phyloP scores from a whole-genome alignment of 1,140 invertebrate genomes.

The Cydia splendana region DNA sequence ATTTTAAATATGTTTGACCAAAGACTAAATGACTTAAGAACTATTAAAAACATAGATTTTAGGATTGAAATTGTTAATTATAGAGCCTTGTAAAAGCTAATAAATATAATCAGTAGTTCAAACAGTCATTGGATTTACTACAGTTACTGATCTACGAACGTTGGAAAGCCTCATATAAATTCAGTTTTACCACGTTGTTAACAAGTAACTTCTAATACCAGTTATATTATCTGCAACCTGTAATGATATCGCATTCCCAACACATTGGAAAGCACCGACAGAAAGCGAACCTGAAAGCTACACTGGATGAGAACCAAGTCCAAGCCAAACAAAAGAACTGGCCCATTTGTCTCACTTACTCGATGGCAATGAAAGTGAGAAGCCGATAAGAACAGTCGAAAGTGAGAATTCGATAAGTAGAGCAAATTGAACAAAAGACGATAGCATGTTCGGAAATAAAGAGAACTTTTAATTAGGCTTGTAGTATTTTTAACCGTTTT shows the following conservation, averaged over 20 bases:
- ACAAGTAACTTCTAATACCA: not conserved
- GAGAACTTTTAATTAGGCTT: not conserved
- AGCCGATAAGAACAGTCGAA: not conserved
- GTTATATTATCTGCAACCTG: slow-evolving; percentile 14
- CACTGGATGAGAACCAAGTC: slow-evolving; percentile 7
- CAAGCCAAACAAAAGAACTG: slow-evolving; percentile 2
- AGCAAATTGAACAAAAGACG: not conserved
- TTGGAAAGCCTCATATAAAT: not conserved
- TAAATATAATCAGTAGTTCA: too few relatives aligned
- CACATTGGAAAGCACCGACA: not conserved
- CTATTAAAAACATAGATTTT: too few relatives aligned
- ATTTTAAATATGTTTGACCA: too few relatives aligned
- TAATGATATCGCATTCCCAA: not conserved
- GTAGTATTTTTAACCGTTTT: not conserved
- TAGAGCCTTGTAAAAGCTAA: too few relatives aligned
- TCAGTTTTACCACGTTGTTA: not conserved
- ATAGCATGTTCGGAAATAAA: not conserved
- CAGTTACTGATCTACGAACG: not conserved
- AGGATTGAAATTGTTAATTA: too few relatives aligned
- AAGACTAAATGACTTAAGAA: too few relatives aligned
- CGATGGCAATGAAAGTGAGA: slow-evolving; percentile 3
- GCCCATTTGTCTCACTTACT: not conserved
- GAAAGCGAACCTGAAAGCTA: slow-evolving; percentile 2
- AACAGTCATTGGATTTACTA: too few relatives aligned
- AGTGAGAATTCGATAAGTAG: not conserved